Conservation (phyloP, 1,140 invertebrate species). For the Zaprionus capensis region DNA sequence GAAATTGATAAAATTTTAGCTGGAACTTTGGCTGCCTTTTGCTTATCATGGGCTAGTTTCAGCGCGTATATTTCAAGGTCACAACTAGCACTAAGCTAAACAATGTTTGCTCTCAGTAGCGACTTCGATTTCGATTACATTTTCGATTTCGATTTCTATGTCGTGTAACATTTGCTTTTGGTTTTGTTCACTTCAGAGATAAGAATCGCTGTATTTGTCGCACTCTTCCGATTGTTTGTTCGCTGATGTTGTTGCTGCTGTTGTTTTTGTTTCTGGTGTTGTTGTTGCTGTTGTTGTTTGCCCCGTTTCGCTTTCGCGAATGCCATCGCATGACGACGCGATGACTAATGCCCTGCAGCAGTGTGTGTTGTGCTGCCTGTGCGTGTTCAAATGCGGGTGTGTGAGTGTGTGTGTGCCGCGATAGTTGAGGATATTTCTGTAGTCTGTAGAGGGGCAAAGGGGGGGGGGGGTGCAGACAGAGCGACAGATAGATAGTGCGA, state of each 20-base stretch:
- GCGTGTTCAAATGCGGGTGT: too few relatives aligned
- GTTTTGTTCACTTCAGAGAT: neutral
- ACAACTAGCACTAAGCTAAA: neutral
- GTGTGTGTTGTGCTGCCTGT: neutral
- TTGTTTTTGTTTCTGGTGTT: neutral
- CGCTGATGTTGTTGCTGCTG: neutral
- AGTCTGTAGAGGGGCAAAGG: neutral
- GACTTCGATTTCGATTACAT: neutral
- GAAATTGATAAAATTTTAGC: neutral
- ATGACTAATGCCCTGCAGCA: constrained; percentile 34
- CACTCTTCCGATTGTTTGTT: neutral
- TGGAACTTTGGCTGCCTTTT: neutral
- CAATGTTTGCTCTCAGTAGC: neutral
- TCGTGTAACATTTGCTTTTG: neutral
- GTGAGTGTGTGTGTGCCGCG: neutral
- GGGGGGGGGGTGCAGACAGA: neutral
- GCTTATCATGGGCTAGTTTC: neutral
- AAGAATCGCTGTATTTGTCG: constrained; percentile 1
- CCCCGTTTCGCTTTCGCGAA: constrained; percentile 5
- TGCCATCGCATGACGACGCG: constrained; percentile 15
- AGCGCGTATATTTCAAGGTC: constrained; percentile 6
- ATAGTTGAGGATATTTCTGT: constrained; percentile 31
- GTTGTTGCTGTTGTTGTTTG: neutral
- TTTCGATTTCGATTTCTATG: constrained; percentile 11
- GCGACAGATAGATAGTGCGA: neutral